Evolutionary conservation across 2,797 vertebrate genomes (phyloP).

Genomic region (Loris lydekkerianus): DNA sequence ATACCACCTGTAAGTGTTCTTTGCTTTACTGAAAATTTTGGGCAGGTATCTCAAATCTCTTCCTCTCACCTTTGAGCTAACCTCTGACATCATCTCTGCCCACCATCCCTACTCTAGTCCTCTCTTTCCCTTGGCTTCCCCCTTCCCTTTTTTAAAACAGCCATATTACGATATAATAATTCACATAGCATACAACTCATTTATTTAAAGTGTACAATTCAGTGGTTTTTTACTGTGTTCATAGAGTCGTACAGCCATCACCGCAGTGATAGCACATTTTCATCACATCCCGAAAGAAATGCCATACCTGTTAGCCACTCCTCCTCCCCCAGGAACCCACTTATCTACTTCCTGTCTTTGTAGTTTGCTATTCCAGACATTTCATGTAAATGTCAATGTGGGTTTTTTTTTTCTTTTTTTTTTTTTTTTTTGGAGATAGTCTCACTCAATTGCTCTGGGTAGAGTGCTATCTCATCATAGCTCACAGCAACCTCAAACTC

Average conservation of each 20-base stretch:
- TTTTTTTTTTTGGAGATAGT: too few species aligned
- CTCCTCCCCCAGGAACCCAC: neutral
- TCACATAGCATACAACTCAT: neutral
- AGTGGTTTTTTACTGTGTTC: neutral
- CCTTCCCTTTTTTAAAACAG: neutral
- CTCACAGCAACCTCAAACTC: too few species aligned
- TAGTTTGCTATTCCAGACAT: neutral
- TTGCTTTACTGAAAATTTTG: neutral
- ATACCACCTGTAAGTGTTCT: accelerated
- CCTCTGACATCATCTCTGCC: neutral
- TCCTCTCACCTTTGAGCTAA: neutral
- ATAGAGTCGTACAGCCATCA: neutral
- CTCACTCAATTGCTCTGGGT: too few species aligned
- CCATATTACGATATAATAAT: neutral
- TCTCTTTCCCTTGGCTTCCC: neutral
- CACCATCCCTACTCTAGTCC: accelerated
- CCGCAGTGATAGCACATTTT: neutral
- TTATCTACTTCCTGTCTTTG: neutral
- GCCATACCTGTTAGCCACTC: too few species aligned
- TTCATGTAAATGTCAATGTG: neutral
- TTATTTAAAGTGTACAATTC: neutral
- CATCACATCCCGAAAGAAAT: neutral
- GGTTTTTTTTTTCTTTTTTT: neutral
- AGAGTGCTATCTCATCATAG: too few species aligned
- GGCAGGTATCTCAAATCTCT: neutral